Conservation (phyloP, 2,888 invertebrate species). For the Drosophila sordidapex region DNA sequence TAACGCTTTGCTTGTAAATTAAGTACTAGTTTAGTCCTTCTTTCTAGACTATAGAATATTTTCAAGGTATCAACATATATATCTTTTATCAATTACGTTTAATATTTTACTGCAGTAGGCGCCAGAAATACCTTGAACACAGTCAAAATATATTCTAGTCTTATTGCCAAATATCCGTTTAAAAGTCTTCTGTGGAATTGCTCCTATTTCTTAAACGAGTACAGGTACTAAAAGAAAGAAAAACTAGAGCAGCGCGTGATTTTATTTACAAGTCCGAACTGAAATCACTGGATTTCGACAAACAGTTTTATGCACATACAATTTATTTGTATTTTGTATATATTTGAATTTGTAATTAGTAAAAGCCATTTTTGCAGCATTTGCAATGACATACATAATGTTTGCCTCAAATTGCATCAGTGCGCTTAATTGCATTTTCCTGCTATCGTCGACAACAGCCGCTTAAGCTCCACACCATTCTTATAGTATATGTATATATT, state of each 20-base stretch:
- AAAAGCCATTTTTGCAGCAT: neutral
- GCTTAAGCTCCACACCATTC: neutral
- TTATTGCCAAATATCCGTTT: neutral
- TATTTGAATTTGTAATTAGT: neutral
- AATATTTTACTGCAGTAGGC: too few species aligned
- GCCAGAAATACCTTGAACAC: too few species aligned
- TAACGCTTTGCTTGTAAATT: neutral
- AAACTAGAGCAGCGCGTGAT: neutral
- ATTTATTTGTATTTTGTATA: neutral
- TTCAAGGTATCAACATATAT: too few species aligned
- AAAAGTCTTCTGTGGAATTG: too few species aligned
- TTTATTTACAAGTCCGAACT: neutral
- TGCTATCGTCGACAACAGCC: slow-evolving; percentile 2
- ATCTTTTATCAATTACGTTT: too few species aligned
- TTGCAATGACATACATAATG: neutral
- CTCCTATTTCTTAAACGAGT: too few species aligned
- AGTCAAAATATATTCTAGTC: neutral
- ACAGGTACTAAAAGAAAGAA: neutral
- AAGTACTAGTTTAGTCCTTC: neutral
- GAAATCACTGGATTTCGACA: neutral
- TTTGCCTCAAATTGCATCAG: neutral
- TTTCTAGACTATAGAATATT: neutral
- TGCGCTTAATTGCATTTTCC: neutral
- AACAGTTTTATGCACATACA: too few species aligned
- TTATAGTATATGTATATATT: neutral